Base-by-base conservation (phyloP, 1,140 invertebrate genomes). In the Ladona fulva region DNA sequence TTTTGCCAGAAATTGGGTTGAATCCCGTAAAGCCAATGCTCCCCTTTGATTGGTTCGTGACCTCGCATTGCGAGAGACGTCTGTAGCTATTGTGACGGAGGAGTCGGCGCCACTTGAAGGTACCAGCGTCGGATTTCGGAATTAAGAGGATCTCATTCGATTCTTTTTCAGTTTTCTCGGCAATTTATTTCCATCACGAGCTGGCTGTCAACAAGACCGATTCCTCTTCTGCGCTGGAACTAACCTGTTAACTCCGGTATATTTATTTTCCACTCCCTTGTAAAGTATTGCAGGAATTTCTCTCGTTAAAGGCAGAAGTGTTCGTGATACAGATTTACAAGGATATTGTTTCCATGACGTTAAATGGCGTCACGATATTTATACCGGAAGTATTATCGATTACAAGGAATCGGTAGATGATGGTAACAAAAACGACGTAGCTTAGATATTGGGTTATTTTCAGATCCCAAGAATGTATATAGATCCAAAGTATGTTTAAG, bases 121-220 rank as follows among this genome's bases (percentile, higher is more conserved):
- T 52, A 19, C 19, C 3, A 16, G 52, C 52, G 52, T 3, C 14
- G 52, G 52, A 66, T 66, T 66, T 66, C 16, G 52, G 52, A 66
- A 19, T 66, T 66, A 66, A 66, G n/a, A 66, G 12, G 12, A 12
- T 12, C 52, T 22, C 12, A 66, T 37, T 37, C 29, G 29, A 66
- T 66, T 66, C 52, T 16, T 66, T 66, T 12, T 66, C 3, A 66
- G 52, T 66, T 66, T 66, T 12, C 52, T 12, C 14, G 16, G 52
- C 52, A 66, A 66, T 66, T 66, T 66, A 66, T 66, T 66, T 66
- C 52, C 52, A 66, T 66, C 52, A 66, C 52, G 52, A 3, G 52
- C n/a, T 12, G 5, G 52, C 14, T 66, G 52, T 66, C 52, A 66
- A 12, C 3, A 12, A 16, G 52, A 66, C 52, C 1, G 52, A 5